Evolutionary conservation across 2,113 vertebrate genomes (phyloP), one percentile per base, ranked within the genome.

Genomic region (Notiomystis cincta): DNA sequence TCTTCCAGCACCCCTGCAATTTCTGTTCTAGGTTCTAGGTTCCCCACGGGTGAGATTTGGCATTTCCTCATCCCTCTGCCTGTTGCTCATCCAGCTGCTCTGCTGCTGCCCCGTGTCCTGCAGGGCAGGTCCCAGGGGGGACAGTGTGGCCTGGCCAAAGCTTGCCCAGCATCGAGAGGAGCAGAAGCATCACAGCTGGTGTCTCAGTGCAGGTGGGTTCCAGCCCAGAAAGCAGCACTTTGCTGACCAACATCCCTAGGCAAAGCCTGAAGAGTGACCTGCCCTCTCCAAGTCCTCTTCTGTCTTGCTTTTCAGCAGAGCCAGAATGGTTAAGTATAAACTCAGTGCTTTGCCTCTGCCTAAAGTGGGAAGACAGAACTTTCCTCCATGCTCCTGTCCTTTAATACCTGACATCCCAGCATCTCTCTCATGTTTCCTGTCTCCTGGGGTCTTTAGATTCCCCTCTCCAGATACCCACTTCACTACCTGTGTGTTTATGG

Each of bases 11-110:
- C 15, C 40, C 23, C 69, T 44, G 27, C 21, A 13, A 38, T 15
- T 60, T 37, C 61, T 61, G 2, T 14, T 25, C 13, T 0, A 13
- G 28, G 2, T 14, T 25, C 13, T 0, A 13, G 28, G 22, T 2
- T 82, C 14, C 35, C 33, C 70, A 40, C 12, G 15, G 57, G 24
- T 17, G 78, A 58, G 44, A 24, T 33, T 16, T 53, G 71, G 25
- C 37, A 40, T 77, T 31, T 87, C 42, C 60, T 60, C 17, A 4
- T 47, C 58, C 45, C 47, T 24, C 20, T 67, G 60, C 53, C 53
- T 8, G 2, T 33, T 47, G 51, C n/a, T 7, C 30, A 4, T 2
- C 30, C 23, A 35, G n/a, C 60, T 87, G 54, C 42, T 57, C 30
- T 51, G 61, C 81, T n/a, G 30, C 53, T 86, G 70, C 30, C 45